phyloP scores from a whole-genome alignment of 2,113 vertebrate genomes.

The Petaurus breviceps region DNA sequence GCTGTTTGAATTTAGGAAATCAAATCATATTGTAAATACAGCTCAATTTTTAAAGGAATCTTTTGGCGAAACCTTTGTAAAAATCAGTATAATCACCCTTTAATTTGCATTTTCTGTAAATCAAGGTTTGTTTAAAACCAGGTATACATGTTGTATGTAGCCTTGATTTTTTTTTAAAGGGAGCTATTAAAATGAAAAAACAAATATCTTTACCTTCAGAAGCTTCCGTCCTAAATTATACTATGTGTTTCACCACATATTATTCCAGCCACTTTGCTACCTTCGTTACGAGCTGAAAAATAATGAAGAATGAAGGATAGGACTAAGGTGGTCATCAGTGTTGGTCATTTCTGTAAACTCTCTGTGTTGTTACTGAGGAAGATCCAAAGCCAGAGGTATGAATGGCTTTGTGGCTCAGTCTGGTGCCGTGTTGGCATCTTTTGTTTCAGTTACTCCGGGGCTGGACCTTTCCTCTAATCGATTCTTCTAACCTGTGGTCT shows the following conservation, averaged over 20 bases:
- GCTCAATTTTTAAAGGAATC: constrained; percentile 3
- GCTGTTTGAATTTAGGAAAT: background rate
- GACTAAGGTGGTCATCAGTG: background rate
- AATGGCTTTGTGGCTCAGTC: background rate
- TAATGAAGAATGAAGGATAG: background rate
- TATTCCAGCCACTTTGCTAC: background rate
- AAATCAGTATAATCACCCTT: constrained; percentile 5
- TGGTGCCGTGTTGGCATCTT: background rate
- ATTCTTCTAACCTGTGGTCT: background rate
- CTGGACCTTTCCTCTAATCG: background rate
- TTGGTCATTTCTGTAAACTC: background rate
- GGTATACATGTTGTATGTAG: background rate
- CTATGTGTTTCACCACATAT: constrained; percentile 6
- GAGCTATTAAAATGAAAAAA: background rate
- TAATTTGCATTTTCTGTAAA: constrained; percentile 7
- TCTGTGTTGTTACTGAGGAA: background rate
- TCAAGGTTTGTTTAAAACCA: constrained; percentile 47
- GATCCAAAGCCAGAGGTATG: background rate
- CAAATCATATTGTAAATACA: background rate
- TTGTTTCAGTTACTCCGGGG: background rate
- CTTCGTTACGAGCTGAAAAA: background rate
- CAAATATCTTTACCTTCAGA: constrained; percentile 1
- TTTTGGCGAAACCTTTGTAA: constrained; percentile 19
- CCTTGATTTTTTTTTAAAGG: background rate
- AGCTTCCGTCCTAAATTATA: background rate